Conservation (phyloP, 2,888 invertebrate genomes). For the Candidula unifasciata region DNA sequence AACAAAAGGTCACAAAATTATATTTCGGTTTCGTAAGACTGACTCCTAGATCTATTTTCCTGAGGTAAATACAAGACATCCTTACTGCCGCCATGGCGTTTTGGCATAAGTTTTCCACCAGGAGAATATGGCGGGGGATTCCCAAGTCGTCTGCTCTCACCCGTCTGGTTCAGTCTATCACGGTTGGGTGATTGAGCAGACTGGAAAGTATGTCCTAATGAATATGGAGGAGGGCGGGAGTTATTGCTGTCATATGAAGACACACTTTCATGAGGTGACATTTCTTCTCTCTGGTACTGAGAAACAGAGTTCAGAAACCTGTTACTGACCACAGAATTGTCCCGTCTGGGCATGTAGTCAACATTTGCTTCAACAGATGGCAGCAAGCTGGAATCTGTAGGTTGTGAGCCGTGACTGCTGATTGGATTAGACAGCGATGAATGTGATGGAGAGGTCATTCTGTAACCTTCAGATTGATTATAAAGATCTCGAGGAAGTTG, state of each 20-base stretch:
- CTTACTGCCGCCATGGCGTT: constrained; percentile 13
- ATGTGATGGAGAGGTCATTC: background rate
- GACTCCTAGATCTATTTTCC: constrained; percentile 13
- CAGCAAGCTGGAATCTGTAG: constrained; percentile 11
- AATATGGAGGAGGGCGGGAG: constrained; percentile 40
- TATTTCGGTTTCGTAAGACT: constrained; percentile 57
- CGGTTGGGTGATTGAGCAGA: constrained; percentile 29
- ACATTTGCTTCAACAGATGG: constrained; percentile 44
- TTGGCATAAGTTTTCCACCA: constrained; percentile 13
- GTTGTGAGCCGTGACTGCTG: background rate
- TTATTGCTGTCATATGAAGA: constrained; percentile 16
- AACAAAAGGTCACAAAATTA: constrained; percentile 19
- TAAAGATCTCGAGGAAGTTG: constrained; percentile 22
- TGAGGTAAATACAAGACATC: constrained; percentile 46
- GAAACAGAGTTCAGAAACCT: constrained; percentile 28
- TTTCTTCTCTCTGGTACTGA: constrained; percentile 20
- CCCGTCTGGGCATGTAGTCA: constrained; percentile 47
- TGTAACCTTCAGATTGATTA: constrained; percentile 4
- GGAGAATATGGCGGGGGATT: constrained; percentile 47
- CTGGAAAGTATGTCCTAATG: background rate
- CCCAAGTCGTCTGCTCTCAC: constrained; percentile 33
- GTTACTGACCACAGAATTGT: background rate
- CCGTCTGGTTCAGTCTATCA: constrained; percentile 22
- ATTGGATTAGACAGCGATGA: background rate
- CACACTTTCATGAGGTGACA: constrained; percentile 6